These are phyloP conservation scores for Steatocranus sp. DNA, from an alignment of 2,797 vertebrate genomes.

Conservation along the genomic window DNA sequence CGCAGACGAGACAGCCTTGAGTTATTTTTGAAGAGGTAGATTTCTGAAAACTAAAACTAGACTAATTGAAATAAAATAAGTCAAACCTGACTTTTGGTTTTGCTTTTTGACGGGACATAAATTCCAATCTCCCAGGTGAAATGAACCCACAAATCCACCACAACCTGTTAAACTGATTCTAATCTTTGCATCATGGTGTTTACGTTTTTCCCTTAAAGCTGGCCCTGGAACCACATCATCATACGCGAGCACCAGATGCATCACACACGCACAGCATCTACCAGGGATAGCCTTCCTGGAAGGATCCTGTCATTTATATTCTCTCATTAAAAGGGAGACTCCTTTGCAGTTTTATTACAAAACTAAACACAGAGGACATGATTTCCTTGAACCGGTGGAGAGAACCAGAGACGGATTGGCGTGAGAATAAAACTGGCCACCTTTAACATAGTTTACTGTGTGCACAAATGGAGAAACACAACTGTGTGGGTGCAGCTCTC, in stretches of 20 bases:
- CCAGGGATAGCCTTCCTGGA: background rate
- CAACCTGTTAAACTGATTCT: background rate
- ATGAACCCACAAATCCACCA: background rate
- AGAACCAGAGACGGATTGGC: background rate
- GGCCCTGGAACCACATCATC: background rate
- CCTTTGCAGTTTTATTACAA: background rate
- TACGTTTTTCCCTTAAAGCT: background rate
- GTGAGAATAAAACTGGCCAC: background rate
- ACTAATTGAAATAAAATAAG: background rate
- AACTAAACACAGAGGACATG: background rate
- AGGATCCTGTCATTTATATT: background rate
- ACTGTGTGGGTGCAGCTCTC: background rate
- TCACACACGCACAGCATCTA: background rate
- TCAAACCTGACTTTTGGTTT: rapidly evolving
- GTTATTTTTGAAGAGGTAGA: background rate
- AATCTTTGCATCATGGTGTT: rapidly evolving
- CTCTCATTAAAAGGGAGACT: too few species aligned
- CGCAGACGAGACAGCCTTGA: background rate
- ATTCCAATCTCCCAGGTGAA: background rate
- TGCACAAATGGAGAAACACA: background rate
- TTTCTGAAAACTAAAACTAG: background rate
- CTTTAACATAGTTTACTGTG: background rate
- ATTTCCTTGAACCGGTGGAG: background rate
- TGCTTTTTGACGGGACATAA: background rate
- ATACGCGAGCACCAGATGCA: rapidly evolving